Evolutionary conservation across 2,113 vertebrate species (phyloP).

Genomic region (Pithys albifrons): DNA sequence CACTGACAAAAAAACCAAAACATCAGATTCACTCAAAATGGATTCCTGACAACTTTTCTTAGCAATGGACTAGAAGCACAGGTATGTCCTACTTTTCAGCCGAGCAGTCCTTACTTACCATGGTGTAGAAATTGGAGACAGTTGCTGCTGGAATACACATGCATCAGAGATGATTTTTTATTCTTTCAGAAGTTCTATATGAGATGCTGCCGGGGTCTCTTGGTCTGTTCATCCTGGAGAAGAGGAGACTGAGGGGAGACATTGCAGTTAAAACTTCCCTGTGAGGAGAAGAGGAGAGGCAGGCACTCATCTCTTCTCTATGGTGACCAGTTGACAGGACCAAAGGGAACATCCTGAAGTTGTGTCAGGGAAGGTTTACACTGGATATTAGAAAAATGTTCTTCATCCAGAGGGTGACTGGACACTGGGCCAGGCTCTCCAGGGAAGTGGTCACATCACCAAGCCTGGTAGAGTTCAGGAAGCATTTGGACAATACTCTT

Average conservation of each 20-base stretch:
- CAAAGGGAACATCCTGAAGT: neutral
- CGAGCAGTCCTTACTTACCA: neutral
- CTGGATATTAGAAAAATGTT: neutral
- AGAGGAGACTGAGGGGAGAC: neutral
- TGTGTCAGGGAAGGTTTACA: neutral
- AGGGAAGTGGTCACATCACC: too few species aligned
- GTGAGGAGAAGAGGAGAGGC: neutral
- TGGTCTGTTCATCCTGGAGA: neutral
- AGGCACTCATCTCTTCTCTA: neutral
- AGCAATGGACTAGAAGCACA: neutral
- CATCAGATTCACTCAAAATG: neutral
- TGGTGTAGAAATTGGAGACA: fast-evolving
- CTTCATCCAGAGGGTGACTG: neutral
- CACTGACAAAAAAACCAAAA: neutral
- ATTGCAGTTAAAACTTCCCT: neutral
- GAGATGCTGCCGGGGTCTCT: neutral
- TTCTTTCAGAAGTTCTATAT: neutral
- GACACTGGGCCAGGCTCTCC: neutral
- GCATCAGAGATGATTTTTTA: neutral
- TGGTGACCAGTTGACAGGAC: neutral
- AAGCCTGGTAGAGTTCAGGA: too few species aligned
- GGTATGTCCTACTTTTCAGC: fast-evolving
- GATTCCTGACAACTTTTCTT: neutral
- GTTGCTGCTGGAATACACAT: neutral
- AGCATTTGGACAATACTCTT: too few species aligned